Percentiles rank a stretch among this genome's conserved stretches.
Evolutionary conservation across 1,140 invertebrate genomes (phyloP).

Genomic region (Aphaenogaster ashmeadi): DNA sequence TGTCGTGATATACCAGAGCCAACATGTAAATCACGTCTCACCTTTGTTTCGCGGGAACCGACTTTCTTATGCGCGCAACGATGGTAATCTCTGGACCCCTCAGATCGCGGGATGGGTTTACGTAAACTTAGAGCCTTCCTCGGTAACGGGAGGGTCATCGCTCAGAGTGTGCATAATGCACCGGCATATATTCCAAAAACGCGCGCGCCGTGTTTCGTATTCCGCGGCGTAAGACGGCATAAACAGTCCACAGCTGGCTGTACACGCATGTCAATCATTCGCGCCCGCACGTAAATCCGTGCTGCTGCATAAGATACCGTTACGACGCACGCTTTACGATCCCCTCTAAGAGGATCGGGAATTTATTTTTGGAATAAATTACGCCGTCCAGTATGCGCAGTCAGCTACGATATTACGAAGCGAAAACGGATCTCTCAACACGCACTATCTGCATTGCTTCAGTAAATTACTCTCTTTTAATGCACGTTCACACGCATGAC

Average conservation of each 20-base stretch:
- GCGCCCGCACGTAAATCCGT: slow-evolving; percentile 35
- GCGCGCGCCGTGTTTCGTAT: slow-evolving; percentile 43
- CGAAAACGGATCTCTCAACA: slow-evolving; percentile 50
- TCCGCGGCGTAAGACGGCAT: slow-evolving; percentile 45
- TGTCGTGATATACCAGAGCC: slow-evolving; percentile 58
- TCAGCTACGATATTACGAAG: slow-evolving; percentile 8
- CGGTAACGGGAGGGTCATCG: slow-evolving; percentile 37
- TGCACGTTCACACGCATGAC: slow-evolving; percentile 1
- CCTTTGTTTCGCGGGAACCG: slow-evolving; percentile 49
- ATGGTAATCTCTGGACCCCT: slow-evolving; percentile 59
- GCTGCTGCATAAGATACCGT: slow-evolving; percentile 20
- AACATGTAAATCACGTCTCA: slow-evolving; percentile 64
- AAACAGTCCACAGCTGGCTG: slow-evolving; percentile 35
- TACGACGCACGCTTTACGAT: slow-evolving; percentile 21
- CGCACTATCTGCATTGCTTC: neutral
- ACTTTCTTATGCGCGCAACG: slow-evolving; percentile 62
- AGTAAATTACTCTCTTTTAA: slow-evolving; percentile 45
- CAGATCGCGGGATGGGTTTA: slow-evolving; percentile 56
- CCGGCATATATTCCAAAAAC: slow-evolving; percentile 49
- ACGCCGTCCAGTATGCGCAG: slow-evolving; percentile 9
- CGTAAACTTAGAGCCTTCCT: slow-evolving; percentile 42
- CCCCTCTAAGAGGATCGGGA: slow-evolving; percentile 23
- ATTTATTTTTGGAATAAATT: slow-evolving; percentile 56
- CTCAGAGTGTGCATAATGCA: slow-evolving; percentile 52
- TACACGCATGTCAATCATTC: slow-evolving; percentile 57